Base-by-base conservation (phyloP, 2,113 vertebrate genomes). In the Tragulus kanchil region DNA sequence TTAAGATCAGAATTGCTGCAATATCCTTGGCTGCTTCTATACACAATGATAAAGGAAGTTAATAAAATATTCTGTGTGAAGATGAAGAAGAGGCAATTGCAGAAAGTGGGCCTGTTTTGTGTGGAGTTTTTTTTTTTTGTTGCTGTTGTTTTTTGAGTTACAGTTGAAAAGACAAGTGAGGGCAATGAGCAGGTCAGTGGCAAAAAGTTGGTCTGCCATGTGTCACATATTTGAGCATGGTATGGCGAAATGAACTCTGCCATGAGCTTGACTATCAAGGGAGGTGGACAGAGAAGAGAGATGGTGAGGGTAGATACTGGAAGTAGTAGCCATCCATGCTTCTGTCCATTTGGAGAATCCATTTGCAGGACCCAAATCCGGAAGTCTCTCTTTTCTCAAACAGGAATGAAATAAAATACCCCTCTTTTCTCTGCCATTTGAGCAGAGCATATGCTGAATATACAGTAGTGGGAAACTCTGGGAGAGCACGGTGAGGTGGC, bases 11-110 rank as follows among this genome's bases (percentile, higher is more conserved):
- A 87, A 82, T 54, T 61, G 12, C 54, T 65, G 2, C 19, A 52
- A 75, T 91, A 75, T 45, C 71, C n/a, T 92, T 73, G 23, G 65
- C 62, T 69, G 17, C 75, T 81, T 23, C 65, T 50, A 23, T 90
- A 64, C 8, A 54, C 59, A 90, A 52, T 67, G 82, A 62, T 89
- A 89, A 92, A 73, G 65, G 6, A 89, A 61, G 25, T 87, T 90
- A 81, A 88, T 85, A 16, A 85, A 90, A 88, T 96, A 67, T 25
- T 83, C 26, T 90, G 45, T 54, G 23, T 81, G 75, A 95, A 92
- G 36, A 89, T 89, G 19, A 15, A 92, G 61, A 48, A 94, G 91
- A 75, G 52, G 64, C 93, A 95, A 89, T 78, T 96, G 67, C n/a
- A 89, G 71, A 85, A 83, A 85, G 21, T 67, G 5, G 19, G 17